A percentile compares a stretch with the other conserved stretches of the same genome.
These are phyloP conservation scores for Chloroceryle inda DNA, from an alignment of 2,797 vertebrate genomes.

Conservation along the genomic window DNA sequence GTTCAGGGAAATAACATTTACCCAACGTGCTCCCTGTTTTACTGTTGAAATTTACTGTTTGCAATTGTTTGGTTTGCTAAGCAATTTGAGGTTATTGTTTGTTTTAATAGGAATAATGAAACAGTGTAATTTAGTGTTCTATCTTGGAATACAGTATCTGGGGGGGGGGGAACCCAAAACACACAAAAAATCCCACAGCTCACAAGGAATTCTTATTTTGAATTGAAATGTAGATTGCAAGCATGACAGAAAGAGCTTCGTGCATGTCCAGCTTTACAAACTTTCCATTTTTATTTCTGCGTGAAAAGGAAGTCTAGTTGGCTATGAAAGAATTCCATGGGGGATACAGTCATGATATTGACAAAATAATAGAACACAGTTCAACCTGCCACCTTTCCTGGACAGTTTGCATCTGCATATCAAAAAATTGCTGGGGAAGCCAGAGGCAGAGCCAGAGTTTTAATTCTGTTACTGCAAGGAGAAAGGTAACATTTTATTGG, in stretches of 20 bases:
- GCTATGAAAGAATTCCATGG: not conserved
- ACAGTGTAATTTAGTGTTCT: conserved; percentile 76
- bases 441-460: not conserved
- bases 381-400: not conserved
- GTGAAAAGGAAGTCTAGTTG: not conserved
- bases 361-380: not conserved
- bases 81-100: conserved; percentile 81
- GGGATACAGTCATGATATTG: not conserved
- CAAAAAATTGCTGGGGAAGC: not conserved
- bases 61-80: conserved; percentile 77
- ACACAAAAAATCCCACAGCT: not conserved
- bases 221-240: conserved; percentile 61
- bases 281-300: not conserved
- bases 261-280: conserved; percentile 21
- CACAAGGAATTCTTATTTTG: conserved; percentile 39
- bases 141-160: conserved; percentile 43
- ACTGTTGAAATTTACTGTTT: conserved; percentile 80
- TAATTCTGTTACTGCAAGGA: not conserved
- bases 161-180: not conserved
- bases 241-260: conserved; percentile 38
- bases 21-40: conserved; percentile 74
- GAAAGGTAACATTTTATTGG: not conserved
- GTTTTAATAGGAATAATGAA: conserved; percentile 85
- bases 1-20: conserved; percentile 82
- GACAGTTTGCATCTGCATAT: not conserved